Percentiles rank a stretch among this genome's conserved stretches.
Conservation (phyloP, 1,140 invertebrate genomes). For the Leucophenga varia region DNA sequence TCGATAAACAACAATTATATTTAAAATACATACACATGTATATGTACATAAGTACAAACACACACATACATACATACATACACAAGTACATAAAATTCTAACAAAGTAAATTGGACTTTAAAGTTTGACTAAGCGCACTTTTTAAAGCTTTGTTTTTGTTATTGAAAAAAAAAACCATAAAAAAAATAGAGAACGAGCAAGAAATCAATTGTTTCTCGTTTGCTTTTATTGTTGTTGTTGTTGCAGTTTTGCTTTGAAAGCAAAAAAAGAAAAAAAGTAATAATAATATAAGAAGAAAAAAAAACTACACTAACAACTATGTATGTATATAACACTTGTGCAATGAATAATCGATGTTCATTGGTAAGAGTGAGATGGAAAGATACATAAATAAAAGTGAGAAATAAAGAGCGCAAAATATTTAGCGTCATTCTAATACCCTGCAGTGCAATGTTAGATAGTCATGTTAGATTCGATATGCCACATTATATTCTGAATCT, state of each 20-base stretch:
- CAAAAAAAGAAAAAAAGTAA: no score
- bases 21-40: background rate
- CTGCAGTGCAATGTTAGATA: no score
- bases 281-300: slow-evolving; percentile 13
- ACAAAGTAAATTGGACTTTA: no score
- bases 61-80: background rate
- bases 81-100: background rate
- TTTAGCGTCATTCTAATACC: no score
- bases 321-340: slow-evolving; percentile 1
- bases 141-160: slow-evolving; percentile 37
- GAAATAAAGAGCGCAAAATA: no score
- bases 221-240: slow-evolving; percentile 5
- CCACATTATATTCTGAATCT: no score
- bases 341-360: no score
- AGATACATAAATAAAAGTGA: no score
- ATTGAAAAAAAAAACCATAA: slow-evolving; percentile 50
- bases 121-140: slow-evolving; percentile 16
- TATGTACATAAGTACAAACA: background rate
- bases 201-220: slow-evolving; percentile 4
- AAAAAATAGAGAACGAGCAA: no score
- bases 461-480: no score
- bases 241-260: no score
- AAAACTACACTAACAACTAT: slow-evolving; percentile 15
- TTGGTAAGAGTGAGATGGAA: no score
- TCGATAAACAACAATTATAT: slow-evolving; percentile 16